Conservation (phyloP, 2,888 invertebrate species). For the Cremastinae sp. region DNA sequence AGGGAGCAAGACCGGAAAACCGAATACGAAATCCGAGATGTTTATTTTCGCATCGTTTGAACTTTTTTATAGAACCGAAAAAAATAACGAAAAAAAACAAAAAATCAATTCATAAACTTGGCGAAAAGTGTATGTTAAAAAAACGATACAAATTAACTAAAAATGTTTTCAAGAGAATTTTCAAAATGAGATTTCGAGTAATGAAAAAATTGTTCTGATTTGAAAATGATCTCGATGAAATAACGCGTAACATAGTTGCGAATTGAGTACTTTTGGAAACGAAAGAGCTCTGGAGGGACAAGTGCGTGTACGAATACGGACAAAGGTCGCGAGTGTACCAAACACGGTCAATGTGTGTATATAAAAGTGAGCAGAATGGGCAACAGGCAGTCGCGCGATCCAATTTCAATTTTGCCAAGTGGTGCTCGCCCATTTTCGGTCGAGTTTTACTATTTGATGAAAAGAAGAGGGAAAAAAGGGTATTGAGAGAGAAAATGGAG, state of each 20-base stretch:
- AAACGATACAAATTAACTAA: not conserved
- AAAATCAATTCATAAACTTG: too few relatives aligned
- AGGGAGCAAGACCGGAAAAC: conserved; percentile 36
- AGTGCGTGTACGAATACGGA: not conserved
- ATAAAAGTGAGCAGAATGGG: conserved; percentile 20
- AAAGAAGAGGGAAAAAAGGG: conserved; percentile 39
- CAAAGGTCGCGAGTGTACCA: not conserved
- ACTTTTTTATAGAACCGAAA: too few relatives aligned
- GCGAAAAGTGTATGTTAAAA: too few relatives aligned
- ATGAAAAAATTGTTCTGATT: conserved; percentile 30
- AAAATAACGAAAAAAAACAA: conserved; percentile 21
- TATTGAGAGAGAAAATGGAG: conserved; percentile 13
- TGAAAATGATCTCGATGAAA: conserved; percentile 54
- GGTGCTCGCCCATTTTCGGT: conserved; percentile 60
- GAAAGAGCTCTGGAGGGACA: conserved; percentile 15
- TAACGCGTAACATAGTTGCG: conserved; percentile 49
- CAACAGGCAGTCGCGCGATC: conserved; percentile 60
- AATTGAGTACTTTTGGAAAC: conserved; percentile 38
- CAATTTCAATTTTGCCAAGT: conserved; percentile 65
- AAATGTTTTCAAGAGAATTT: conserved; percentile 18
- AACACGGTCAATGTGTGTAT: not conserved
- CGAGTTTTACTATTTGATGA: conserved; percentile 50
- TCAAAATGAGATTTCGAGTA: not conserved
- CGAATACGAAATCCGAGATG: conserved; percentile 26
- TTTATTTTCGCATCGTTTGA: not conserved